Base-by-base conservation (phyloP, 2,113 vertebrate species). In the Aplodontia rufa region DNA sequence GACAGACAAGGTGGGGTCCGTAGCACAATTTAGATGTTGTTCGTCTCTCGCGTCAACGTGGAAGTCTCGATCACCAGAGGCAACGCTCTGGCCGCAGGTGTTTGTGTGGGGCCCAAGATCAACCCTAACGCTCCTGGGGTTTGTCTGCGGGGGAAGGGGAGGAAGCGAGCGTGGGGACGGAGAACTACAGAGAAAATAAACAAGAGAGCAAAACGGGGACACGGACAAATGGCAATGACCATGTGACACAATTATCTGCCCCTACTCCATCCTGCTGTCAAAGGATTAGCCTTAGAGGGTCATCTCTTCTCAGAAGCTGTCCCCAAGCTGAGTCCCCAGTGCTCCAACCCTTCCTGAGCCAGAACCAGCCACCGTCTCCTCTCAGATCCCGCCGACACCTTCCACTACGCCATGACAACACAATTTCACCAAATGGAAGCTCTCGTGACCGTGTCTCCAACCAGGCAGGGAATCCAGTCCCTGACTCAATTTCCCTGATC, bases 201-300 rank as follows among this genome's bases (percentile, higher is more conserved):
- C 42, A 37, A n/a, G n/a, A 51, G 42, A 84, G 35, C 22, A 81
- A 64, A 84, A 45, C 4, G 10, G 5, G 42, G 60, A n/a, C 35
- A 5, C 1, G 8, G 71, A 60, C 22, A 80, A 35, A 22, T 6
- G 79, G 49, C 1, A 42, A 60, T 22, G 60, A 42, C 37, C 42
- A 12, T 20, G 60, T 1, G 19, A 28, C 0, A 8, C 17, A 26
- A 6, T 24, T 42, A 14, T n/a, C 2, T 1, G 51, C 2, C 0
- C 42, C 60, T 6, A 37, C 64, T 40, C 66, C 42, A 30, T 1
- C 0, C 16, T 42, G 22, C 37, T 66, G 64, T 35, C 3, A 47
- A 10, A 79, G 13, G 6, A 11, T 4, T 32, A 7, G 4, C 14
- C 55, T 35, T 9, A 13, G 17, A 32, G 11, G 20, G 1, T 17